Conservation (phyloP, 2,797 vertebrate species). For the Lithobates pipiens region DNA sequence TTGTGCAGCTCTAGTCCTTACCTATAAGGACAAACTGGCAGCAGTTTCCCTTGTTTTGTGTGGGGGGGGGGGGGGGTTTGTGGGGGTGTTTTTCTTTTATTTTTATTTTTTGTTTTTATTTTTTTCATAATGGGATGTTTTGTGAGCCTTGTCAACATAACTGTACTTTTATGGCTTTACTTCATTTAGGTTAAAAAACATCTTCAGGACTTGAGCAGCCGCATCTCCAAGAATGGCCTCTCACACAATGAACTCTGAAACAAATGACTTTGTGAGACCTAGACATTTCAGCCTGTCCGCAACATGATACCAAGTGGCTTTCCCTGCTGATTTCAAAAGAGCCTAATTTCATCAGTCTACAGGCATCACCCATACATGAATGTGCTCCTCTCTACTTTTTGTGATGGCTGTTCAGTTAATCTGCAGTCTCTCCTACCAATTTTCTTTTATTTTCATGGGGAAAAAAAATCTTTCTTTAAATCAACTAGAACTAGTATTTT, state of each 20-base stretch:
- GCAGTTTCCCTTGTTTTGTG: too few relatives aligned
- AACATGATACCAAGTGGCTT: neutral
- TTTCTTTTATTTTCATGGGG: neutral
- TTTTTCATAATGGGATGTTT: too few relatives aligned
- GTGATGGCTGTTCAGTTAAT: neutral
- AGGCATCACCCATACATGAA: neutral
- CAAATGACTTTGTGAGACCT: neutral
- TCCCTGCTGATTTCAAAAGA: neutral
- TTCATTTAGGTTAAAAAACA: slow-evolving; percentile 93
- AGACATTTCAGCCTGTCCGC: neutral
- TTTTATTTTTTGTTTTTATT: too few relatives aligned
- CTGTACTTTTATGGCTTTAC: neutral
- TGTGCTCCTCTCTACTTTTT: neutral
- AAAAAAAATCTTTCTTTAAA: neutral
- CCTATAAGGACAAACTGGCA: too few relatives aligned
- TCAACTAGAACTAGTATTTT: neutral
- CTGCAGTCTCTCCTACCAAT: neutral
- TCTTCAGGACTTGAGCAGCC: slow-evolving; percentile 89
- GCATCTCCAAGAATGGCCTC: slow-evolving; percentile 87
- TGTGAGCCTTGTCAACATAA: too few relatives aligned
- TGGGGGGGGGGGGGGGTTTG: too few relatives aligned
- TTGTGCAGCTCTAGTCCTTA: too few relatives aligned
- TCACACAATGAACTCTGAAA: slow-evolving; percentile 92
- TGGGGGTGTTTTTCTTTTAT: too few relatives aligned
- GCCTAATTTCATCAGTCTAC: too few relatives aligned